These are phyloP conservation scores for Xerus inauris DNA, from an alignment of 2,113 vertebrate species.

Conservation along the genomic window DNA sequence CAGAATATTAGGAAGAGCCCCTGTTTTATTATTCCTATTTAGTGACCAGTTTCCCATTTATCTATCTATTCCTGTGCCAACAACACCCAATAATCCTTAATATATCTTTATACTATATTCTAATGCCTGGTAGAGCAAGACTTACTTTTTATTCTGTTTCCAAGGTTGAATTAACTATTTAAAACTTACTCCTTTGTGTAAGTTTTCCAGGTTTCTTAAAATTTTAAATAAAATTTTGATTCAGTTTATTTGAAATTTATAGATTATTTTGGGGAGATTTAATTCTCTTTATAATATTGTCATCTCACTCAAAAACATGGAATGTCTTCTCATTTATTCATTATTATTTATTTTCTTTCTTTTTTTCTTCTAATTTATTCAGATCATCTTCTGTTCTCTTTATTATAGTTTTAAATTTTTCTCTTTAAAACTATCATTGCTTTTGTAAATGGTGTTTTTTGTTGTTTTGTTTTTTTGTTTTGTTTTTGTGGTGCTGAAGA, in stretches of 20 bases:
- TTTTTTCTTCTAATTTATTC: not conserved
- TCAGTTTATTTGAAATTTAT: not conserved
- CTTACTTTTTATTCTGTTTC: not conserved
- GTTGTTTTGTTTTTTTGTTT: not conserved
- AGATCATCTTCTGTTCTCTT: not conserved
- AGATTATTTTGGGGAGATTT: not conserved
- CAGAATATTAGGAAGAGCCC: not conserved
- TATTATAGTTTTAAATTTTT: not conserved
- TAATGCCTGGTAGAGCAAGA: not conserved
- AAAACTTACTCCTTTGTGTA: not conserved
- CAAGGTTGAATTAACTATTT: slow-evolving; percentile 17
- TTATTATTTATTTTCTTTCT: no score
- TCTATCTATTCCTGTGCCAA: not conserved
- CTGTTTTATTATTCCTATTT: not conserved
- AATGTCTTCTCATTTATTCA: not conserved
- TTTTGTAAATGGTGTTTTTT: not conserved
- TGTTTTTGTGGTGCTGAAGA: no score
- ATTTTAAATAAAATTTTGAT: not conserved
- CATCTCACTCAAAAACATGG: not conserved
- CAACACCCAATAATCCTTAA: not conserved
- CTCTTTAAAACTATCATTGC: not conserved
- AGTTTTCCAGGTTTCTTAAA: not conserved
- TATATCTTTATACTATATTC: not conserved
- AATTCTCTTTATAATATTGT: not conserved
- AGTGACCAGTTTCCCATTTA: not conserved